Percentiles rank a stretch among this genome's conserved stretches.
Conservation (phyloP, 2,888 invertebrate species). For the Plagodis pulveraria region DNA sequence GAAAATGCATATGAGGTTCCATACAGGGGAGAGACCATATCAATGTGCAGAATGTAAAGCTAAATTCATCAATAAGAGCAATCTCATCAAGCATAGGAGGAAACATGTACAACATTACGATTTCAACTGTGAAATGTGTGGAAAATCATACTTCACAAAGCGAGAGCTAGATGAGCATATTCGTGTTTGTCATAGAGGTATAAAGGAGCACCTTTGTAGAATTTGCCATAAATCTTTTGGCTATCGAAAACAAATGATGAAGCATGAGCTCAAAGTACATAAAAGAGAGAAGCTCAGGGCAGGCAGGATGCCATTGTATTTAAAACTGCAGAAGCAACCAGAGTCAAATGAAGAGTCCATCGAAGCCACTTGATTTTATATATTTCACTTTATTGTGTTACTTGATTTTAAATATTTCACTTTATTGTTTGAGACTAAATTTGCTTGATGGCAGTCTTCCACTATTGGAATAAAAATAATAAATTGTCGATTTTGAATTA, state of each 20-base stretch:
- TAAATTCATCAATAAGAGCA: constrained; percentile 71
- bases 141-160: constrained; percentile 67
- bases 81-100: constrained; percentile 68
- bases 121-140: constrained; percentile 69
- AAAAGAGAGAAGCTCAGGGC: constrained; percentile 68
- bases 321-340: constrained; percentile 24
- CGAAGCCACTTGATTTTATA: no score
- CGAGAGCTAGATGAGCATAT: constrained; percentile 64
- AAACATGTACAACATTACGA: constrained; percentile 63
- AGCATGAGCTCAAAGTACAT: constrained; percentile 73
- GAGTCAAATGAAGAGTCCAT: no score
- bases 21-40: constrained; percentile 75
- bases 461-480: no score
- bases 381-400: no score
- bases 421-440: no score
- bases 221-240: constrained; percentile 75
- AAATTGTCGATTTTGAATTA: no score
- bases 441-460: no score
- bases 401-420: no score
- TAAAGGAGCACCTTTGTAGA: constrained; percentile 71
- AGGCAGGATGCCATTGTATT: constrained; percentile 70
- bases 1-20: constrained; percentile 75
- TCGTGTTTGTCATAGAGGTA: constrained; percentile 72
- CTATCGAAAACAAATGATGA: constrained; percentile 76
- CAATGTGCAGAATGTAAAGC: constrained; percentile 69